Evolutionary conservation across 2,797 vertebrate genomes (phyloP).

Genomic region (Botia kubotai): DNA sequence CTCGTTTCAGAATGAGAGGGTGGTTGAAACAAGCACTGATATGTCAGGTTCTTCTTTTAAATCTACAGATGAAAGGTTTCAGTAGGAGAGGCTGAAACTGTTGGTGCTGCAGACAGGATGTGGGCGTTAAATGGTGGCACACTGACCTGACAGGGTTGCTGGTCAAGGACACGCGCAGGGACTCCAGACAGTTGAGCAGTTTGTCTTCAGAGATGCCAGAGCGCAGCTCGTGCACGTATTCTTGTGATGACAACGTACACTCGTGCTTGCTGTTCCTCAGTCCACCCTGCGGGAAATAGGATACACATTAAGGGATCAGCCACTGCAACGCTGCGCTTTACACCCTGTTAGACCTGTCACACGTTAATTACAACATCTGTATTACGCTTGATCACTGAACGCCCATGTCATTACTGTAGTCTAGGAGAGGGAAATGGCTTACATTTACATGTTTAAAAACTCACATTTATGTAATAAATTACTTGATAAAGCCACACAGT

Average conservation of each 20-base stretch:
- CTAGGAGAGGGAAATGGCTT: not conserved
- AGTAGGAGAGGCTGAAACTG: not conserved
- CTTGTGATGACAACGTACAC: conserved; percentile 93
- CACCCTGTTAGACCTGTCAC: conserved; percentile 49
- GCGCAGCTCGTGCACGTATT: conserved; percentile 95
- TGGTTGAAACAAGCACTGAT: not conserved
- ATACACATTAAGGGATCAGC: conserved; percentile 54
- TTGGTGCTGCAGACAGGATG: not conserved
- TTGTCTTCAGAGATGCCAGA: conserved; percentile 96
- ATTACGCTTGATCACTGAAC: conserved; percentile 39
- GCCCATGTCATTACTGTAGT: not conserved
- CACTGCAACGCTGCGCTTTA: conserved; percentile 43
- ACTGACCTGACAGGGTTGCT: conserved; percentile 98
- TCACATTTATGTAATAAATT: not conserved
- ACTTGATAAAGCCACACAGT: not conserved
- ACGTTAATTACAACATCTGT: conserved; percentile 50
- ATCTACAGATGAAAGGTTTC: not conserved
- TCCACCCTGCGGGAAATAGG: conserved; percentile 83
- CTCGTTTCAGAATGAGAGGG: conserved; percentile 6
- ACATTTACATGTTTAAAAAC: not conserved
- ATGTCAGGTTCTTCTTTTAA: conserved; percentile 1
- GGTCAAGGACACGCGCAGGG: conserved; percentile 95
- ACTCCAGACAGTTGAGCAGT: conserved; percentile 96
- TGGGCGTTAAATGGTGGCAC: not conserved
- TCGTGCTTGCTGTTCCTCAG: conserved; percentile 98